These are phyloP conservation scores for Colostygia pectinataria DNA, from an alignment of 2,888 invertebrate species.

Conservation along the genomic window DNA sequence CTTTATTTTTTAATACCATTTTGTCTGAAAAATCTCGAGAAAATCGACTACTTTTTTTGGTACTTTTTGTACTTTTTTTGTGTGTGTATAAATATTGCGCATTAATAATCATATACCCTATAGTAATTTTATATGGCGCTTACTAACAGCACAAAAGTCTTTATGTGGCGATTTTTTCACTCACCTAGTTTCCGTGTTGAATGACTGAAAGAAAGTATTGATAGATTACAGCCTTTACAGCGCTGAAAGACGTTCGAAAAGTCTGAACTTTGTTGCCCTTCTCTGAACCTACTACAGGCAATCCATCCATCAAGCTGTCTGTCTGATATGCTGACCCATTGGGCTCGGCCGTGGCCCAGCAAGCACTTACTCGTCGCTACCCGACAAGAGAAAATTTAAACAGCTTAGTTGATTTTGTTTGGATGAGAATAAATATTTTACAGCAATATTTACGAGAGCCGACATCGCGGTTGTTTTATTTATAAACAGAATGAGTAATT, in stretches of 20 bases:
- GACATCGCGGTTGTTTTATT: conserved; percentile 10
- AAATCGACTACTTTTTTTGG: no score
- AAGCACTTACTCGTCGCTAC: conserved; percentile 22
- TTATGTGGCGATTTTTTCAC: no score
- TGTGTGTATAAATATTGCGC: no score
- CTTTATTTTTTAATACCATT: no score
- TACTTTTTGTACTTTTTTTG: no score
- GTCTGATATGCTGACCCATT: conserved; percentile 48
- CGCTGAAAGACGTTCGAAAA: conserved; percentile 14
- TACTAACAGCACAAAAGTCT: no score
- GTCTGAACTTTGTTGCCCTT: conserved; percentile 21
- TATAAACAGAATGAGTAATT: conserved; percentile 21
- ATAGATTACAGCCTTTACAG: conserved; percentile 1
- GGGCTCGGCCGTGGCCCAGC: conserved; percentile 33
- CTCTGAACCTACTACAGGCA: conserved; percentile 33
- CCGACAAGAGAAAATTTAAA: conserved; percentile 17
- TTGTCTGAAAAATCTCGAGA: no score
- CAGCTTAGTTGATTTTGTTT: conserved; percentile 21
- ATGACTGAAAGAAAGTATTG: background rate
- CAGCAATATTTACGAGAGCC: conserved; percentile 14
- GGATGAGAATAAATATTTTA: conserved; percentile 12
- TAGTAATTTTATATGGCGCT: no score
- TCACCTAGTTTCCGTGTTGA: no score
- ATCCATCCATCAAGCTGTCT: conserved; percentile 61
- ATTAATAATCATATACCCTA: no score